Base-by-base conservation (phyloP, 2,888 invertebrate species). In the Cosmia trapezina region DNA sequence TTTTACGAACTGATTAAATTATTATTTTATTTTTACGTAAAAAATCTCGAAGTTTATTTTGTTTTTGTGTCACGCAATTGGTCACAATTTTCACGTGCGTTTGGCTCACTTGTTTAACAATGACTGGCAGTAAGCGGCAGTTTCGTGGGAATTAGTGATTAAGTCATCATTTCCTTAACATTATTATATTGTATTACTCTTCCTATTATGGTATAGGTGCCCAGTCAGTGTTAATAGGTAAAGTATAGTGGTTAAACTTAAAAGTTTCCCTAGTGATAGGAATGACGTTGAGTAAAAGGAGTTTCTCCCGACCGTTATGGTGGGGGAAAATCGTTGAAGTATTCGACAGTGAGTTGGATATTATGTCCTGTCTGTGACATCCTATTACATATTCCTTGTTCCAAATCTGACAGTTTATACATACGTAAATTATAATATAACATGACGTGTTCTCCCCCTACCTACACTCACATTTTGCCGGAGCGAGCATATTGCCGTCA, bases 121-220 rank as follows among this genome's bases (percentile, higher is more conserved):
- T 49, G 5, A 80, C 81, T 80, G 57, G 12, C 9, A 7, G 19
- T 41, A 47, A 33, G 17, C 6, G 57, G 33, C n/a, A 28, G 47
- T 60, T 83, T 73, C 41, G 62, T 64, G 51, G 7, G 54, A 60
- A 78, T n/a, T 33, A 11, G 28, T 53, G 4, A 22, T 47, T 60
- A 5, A 57, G n/a, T 53, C 51, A 57, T 68, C 2, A 56, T 53
- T 81, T 81, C 51, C 57, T 22, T 33, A 49, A 37, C 17, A 19
- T n/a, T 28, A 17, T 19, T 28, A 28, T n/a, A 61, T 49, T 49
- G 43, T 53, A 14, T 45, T 45, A 22, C 0, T 43, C 2, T 37
- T 80, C 74, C 56, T 57, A 45, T 28, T 45, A 56, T 45, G 73
- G 60, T 2, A 28, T 28, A 37, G n/a, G n/a, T n/a, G n/a, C n/a